These are phyloP conservation scores for Tangara arthus DNA, from an alignment of 2,797 vertebrate genomes.

Conservation along the genomic window DNA sequence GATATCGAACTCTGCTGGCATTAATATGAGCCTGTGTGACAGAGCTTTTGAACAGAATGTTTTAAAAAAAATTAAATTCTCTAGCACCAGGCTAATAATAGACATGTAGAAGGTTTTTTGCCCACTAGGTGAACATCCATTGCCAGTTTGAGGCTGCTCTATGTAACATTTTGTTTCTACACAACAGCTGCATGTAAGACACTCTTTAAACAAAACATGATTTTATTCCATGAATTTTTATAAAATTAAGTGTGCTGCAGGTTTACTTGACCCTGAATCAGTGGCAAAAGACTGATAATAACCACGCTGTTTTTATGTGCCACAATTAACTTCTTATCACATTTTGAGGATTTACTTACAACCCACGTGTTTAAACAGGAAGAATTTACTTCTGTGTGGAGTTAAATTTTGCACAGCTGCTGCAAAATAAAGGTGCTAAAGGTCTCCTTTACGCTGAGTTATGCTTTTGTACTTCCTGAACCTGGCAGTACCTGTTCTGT, in stretches of 20 bases:
- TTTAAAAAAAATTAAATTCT: neutral
- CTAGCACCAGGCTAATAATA: neutral
- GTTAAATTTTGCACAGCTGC: neutral
- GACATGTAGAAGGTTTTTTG: neutral
- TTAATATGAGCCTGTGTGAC: neutral
- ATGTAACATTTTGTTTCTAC: neutral
- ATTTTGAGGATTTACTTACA: neutral
- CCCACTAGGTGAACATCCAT: neutral
- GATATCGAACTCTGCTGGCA: neutral
- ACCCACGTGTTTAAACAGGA: neutral
- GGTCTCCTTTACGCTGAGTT: neutral
- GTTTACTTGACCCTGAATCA: neutral
- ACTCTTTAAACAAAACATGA: neutral
- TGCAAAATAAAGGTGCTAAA: neutral
- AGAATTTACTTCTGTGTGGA: neutral
- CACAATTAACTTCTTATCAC: neutral
- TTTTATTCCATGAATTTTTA: neutral
- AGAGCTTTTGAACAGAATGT: neutral
- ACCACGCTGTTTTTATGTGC: neutral
- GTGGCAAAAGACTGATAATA: neutral
- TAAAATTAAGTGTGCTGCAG: neutral
- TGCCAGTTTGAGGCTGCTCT: neutral
- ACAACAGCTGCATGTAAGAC: neutral
- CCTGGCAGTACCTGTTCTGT: neutral
- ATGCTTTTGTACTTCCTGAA: neutral